Conservation (phyloP, 2,113 vertebrate genomes). For the Perca flavescens region DNA sequence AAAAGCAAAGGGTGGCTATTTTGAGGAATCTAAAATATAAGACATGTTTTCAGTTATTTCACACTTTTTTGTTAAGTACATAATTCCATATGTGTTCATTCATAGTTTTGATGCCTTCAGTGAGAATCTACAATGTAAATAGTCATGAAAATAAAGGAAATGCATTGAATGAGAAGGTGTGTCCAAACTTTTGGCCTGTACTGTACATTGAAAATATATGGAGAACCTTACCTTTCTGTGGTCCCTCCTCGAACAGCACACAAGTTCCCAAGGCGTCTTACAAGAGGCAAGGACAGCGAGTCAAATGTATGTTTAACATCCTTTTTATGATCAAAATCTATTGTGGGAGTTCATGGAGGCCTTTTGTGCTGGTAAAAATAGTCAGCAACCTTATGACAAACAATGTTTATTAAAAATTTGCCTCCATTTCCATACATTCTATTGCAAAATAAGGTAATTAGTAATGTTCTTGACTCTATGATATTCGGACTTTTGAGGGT, state of each 20-base stretch:
- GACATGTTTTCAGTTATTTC: no score
- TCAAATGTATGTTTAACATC: not conserved
- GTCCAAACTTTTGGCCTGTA: no score
- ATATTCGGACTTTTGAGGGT: not conserved
- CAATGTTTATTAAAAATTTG: not conserved
- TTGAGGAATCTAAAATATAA: no score
- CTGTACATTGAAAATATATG: not conserved
- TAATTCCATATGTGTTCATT: no score
- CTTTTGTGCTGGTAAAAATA: not conserved
- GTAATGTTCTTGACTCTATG: not conserved
- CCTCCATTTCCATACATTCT: not conserved
- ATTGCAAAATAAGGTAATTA: not conserved
- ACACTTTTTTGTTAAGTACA: no score
- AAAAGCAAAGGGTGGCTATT: no score
- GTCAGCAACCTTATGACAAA: not conserved
- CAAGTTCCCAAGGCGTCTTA: conserved; percentile 92
- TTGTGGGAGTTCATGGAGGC: not conserved
- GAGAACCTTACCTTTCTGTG: conserved; percentile 82
- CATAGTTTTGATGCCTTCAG: no score
- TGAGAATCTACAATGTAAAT: no score
- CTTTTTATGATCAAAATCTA: not conserved
- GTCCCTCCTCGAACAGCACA: conserved; percentile 92
- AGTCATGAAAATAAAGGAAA: no score
- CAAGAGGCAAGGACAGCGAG: conserved; percentile 32
- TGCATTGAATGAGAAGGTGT: no score